Conservation (phyloP, 2,113 vertebrate genomes). For the Rhynchopsitta pachyrhyncha region DNA sequence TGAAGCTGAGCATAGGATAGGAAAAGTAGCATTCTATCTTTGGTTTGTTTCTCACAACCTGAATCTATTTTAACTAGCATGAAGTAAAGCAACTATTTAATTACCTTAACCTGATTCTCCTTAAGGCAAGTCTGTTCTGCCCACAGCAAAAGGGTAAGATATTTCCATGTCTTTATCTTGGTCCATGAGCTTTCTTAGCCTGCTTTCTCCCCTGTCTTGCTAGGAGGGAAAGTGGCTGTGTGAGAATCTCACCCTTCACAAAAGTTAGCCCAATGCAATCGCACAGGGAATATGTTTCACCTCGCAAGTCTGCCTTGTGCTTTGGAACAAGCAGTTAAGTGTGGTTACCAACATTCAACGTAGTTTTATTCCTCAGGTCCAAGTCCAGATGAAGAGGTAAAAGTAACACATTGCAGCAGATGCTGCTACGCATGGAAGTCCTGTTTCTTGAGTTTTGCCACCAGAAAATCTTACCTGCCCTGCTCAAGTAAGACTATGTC, state of each 20-base stretch:
- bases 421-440: accelerated
- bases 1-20: neutral
- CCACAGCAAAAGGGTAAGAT: neutral
- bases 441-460: neutral
- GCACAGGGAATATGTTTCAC: neutral
- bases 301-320: neutral
- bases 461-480: constrained; percentile 84
- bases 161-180: neutral
- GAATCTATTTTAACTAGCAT: neutral
- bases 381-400: neutral
- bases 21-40: accelerated
- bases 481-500: constrained; percentile 93
- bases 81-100: neutral
- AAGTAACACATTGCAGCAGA: neutral
- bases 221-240: neutral
- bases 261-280: no score
- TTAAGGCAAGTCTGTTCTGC: neutral
- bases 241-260: neutral
- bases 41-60: neutral
- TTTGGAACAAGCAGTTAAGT: neutral
- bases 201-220: neutral
- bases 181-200: neutral
- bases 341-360: accelerated
- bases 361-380: neutral
- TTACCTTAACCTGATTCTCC: neutral